phyloP scores from a whole-genome alignment of 1,140 invertebrate genomes.

The Campoletis sonorensis region DNA sequence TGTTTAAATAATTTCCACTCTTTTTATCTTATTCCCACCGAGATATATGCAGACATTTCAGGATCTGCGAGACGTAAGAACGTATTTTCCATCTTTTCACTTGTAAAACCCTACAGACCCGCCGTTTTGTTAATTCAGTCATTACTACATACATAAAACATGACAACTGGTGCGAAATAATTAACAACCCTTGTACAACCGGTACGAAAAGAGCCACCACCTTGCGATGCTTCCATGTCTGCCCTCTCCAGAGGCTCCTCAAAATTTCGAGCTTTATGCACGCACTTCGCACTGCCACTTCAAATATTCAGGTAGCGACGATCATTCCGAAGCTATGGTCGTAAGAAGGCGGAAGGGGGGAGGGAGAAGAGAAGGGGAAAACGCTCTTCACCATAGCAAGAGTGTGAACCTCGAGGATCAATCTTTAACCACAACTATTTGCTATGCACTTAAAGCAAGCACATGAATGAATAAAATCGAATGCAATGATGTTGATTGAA shows the following conservation, averaged over 20 bases:
- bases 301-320: slow-evolving; percentile 58
- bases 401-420: slow-evolving; percentile 19
- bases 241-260: slow-evolving; percentile 48
- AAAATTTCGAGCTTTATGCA: slow-evolving; percentile 56
- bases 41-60: background rate
- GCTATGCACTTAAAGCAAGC: background rate
- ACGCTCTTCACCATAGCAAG: background rate
- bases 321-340: slow-evolving; percentile 46
- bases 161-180: slow-evolving; percentile 71
- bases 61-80: background rate
- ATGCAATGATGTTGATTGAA: too few species aligned
- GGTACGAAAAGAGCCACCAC: slow-evolving; percentile 23
- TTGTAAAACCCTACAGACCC: background rate
- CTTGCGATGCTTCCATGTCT: slow-evolving; percentile 28
- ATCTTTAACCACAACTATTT: background rate
- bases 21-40: too few species aligned
- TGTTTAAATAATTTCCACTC: too few species aligned
- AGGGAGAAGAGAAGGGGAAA: background rate
- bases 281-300: slow-evolving; percentile 51
- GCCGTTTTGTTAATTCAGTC: slow-evolving; percentile 26
- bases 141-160: slow-evolving; percentile 50
- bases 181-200: slow-evolving; percentile 67
- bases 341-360: background rate
- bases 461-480: too few species aligned
- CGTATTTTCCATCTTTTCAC: background rate